Evolutionary conservation across 2,797 vertebrate species (phyloP).

Genomic region (Sebastes dallii): DNA sequence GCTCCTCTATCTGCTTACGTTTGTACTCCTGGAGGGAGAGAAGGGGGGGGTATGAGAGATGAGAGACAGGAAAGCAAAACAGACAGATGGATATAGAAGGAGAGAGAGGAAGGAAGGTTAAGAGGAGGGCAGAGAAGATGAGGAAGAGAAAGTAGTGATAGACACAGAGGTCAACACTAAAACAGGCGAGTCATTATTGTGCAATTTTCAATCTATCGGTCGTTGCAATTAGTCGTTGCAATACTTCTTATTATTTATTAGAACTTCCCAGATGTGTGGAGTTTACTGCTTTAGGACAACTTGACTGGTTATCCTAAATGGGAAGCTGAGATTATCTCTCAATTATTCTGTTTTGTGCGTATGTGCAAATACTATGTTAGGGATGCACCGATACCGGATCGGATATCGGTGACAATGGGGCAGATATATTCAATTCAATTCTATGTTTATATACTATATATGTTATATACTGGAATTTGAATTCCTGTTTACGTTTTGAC

Average conservation of each 20-base stretch:
- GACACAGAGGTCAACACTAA: background rate
- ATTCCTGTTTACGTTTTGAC: too few species aligned
- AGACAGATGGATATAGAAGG: background rate
- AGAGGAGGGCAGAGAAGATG: background rate
- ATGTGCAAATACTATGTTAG: too few species aligned
- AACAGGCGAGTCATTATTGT: background rate
- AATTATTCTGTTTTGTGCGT: background rate
- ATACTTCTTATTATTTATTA: background rate
- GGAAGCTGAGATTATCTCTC: background rate
- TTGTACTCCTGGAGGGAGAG: constrained; percentile 89
- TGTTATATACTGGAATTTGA: too few species aligned
- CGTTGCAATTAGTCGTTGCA: background rate
- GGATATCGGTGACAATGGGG: too few species aligned
- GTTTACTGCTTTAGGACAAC: background rate
- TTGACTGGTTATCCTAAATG: background rate
- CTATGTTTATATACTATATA: too few species aligned
- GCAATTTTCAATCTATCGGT: background rate
- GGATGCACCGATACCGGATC: too few species aligned
- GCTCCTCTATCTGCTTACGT: constrained; percentile 96
- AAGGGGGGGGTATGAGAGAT: background rate
- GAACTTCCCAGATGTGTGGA: background rate
- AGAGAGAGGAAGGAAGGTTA: background rate
- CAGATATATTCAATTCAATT: too few species aligned
- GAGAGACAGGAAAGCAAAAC: background rate
- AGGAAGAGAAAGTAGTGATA: background rate